Conservation (phyloP, 2,888 invertebrate species). For the Alviniconcha strummeri region DNA sequence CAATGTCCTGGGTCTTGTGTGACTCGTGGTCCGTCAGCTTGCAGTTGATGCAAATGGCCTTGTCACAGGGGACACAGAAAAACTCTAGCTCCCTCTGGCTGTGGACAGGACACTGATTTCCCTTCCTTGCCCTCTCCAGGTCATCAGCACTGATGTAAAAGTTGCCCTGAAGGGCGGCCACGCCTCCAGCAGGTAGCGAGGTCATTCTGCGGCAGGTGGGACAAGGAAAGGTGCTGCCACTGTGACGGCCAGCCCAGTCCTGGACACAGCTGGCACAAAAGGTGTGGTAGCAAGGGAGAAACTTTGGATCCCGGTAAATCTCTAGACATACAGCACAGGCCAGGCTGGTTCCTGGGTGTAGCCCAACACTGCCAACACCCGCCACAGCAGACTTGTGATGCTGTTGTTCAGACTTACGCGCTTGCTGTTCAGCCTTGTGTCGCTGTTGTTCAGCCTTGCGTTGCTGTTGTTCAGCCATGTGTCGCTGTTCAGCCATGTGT, state of each 20-base stretch:
- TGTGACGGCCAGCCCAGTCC: slow-evolving; percentile 59
- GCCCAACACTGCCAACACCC: too few species aligned
- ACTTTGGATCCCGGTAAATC: slow-evolving; percentile 57
- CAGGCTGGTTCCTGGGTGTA: slow-evolving; percentile 15
- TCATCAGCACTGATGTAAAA: slow-evolving; percentile 36
- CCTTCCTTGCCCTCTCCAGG: slow-evolving; percentile 12
- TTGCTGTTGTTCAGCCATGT: too few species aligned
- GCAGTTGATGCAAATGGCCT: not conserved
- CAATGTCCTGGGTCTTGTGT: not conserved
- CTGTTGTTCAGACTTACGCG: too few species aligned
- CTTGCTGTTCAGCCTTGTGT: too few species aligned
- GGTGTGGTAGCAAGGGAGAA: slow-evolving; percentile 60
- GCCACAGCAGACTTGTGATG: too few species aligned
- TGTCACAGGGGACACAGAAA: not conserved
- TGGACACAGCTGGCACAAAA: slow-evolving; percentile 55
- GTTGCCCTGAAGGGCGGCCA: slow-evolving; percentile 59
- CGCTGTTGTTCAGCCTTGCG: too few species aligned
- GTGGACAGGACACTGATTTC: not conserved
- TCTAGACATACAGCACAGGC: slow-evolving; percentile 63
- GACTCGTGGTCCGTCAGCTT: not conserved
- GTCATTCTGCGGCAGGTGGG: slow-evolving; percentile 62
- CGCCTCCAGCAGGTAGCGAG: slow-evolving; percentile 56
- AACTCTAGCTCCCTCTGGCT: not conserved
- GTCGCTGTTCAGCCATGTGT: too few species aligned
- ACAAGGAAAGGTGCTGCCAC: slow-evolving; percentile 57